Base-by-base conservation (phyloP, 2,797 vertebrate species). In the Tenualosa ilisha region DNA sequence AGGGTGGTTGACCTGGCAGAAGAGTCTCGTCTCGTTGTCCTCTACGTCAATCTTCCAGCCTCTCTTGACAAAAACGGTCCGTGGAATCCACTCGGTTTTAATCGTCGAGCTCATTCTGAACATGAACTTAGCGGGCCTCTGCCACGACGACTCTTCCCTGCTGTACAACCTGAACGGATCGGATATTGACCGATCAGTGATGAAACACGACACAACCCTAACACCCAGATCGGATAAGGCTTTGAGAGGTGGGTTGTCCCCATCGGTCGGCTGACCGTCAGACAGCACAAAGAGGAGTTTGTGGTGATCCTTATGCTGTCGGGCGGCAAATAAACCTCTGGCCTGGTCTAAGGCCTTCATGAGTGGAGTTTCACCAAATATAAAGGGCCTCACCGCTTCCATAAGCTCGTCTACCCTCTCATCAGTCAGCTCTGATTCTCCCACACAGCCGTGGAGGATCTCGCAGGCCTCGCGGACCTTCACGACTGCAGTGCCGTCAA, bases 1-100 rank as follows among this genome's bases (percentile, higher is more conserved):
- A 20, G 72, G 40, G 20, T 79, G 72, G 40, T 79, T 79, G 37
- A 79, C 72, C 20, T 79, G 72, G 40, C 40, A 79, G 37, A 79
- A 79, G 40, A 79, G 72, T 20, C 13, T 46, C 40, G 72, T 79
- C 26, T 79, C 72, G 6, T 79, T 79, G 5, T 79, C 46, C 7
- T 20, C 17, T 43, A 17, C 22, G 72, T 46, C 72, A 2, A 79
- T 46, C 17, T 79, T 40, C 72, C 72, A 79, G 3, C 17, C 72
- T 79, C 72, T 79, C 37, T 79, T 79, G 40, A 79, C 72, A 46
- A 79, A 79, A 79, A 46, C 9, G 20, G 37, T 46, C 17, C 17
- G 17, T 22, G 72, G 72, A 46, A 79, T 79, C 72, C 17, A 20
- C 37, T 79, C 37, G 5, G 72, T 46, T 22, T 17, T 20, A 11